Conservation (phyloP, 2,113 vertebrate species). For the Ceyx cyanopectus region DNA sequence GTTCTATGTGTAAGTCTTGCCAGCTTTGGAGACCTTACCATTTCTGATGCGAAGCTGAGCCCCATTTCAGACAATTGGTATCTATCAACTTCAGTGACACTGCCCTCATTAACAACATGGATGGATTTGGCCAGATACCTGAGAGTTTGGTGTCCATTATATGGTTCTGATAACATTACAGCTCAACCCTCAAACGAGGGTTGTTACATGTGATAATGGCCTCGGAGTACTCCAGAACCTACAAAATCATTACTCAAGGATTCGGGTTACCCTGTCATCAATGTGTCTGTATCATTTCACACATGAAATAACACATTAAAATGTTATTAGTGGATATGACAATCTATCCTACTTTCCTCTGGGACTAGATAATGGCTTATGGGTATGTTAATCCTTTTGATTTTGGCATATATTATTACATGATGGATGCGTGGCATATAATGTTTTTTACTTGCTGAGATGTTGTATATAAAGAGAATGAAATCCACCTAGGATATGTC, state of each 20-base stretch:
- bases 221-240: background rate
- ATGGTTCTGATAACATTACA: background rate
- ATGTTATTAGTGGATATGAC: constrained; percentile 40
- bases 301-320: constrained; percentile 29
- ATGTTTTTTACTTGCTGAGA: background rate
- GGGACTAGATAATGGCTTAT: constrained; percentile 35
- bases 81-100: background rate
- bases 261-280: background rate
- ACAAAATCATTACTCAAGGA: background rate
- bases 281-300: background rate
- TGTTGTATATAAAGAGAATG: background rate
- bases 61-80: background rate
- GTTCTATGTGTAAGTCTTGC: background rate
- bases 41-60: background rate
- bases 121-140: background rate
- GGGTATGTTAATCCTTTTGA: constrained; percentile 37
- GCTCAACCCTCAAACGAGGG: background rate
- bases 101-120: background rate
- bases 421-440: constrained; percentile 20
- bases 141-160: background rate
- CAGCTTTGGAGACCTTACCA: background rate
- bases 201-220: background rate
- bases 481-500: background rate
- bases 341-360: background rate
- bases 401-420: constrained; percentile 20